These are phyloP conservation scores for Ictidomys tridecemlineatus DNA, from an alignment of 2,113 vertebrate genomes.

Conservation along the genomic window DNA sequence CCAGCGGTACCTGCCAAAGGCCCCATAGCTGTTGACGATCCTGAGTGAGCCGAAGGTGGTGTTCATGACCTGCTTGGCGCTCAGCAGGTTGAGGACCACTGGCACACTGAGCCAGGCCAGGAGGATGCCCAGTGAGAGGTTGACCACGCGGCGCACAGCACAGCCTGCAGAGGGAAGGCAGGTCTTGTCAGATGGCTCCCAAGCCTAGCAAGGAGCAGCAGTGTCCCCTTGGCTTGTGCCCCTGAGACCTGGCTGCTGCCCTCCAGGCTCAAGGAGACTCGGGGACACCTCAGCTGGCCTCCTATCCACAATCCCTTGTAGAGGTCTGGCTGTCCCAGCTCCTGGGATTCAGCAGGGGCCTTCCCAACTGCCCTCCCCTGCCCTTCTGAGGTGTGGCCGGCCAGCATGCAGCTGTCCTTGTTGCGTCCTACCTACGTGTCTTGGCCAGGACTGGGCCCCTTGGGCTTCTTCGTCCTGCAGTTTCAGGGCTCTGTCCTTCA, in stretches of 20 bases:
- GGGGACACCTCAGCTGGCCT: not conserved
- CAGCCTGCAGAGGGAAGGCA: constrained; percentile 74
- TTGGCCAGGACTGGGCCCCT: not conserved
- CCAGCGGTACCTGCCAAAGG: constrained; percentile 95
- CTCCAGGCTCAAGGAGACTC: not conserved
- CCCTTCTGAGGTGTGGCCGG: not conserved
- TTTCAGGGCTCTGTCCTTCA: constrained; percentile 82
- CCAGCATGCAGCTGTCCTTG: not conserved
- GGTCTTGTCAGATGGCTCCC: not conserved
- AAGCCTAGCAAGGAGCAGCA: not conserved
- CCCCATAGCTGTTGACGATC: constrained; percentile 98
- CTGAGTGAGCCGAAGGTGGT: constrained; percentile 94
- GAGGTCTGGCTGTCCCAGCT: not conserved
- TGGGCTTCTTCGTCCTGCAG: constrained; percentile 82
- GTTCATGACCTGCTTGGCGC: constrained; percentile 95
- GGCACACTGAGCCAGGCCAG: constrained; percentile 94
- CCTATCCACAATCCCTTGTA: not conserved
- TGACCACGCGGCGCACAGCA: constrained; percentile 87
- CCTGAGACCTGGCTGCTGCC: not conserved
- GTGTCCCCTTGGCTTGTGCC: not conserved
- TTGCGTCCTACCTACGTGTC: constrained; percentile 81
- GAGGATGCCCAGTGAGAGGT: constrained; percentile 91
- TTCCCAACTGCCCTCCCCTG: not conserved
- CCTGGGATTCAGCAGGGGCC: too few relatives aligned
- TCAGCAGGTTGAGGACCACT: constrained; percentile 94